phyloP scores from a whole-genome alignment of 1,140 invertebrate species.

The Bombyx mori region DNA sequence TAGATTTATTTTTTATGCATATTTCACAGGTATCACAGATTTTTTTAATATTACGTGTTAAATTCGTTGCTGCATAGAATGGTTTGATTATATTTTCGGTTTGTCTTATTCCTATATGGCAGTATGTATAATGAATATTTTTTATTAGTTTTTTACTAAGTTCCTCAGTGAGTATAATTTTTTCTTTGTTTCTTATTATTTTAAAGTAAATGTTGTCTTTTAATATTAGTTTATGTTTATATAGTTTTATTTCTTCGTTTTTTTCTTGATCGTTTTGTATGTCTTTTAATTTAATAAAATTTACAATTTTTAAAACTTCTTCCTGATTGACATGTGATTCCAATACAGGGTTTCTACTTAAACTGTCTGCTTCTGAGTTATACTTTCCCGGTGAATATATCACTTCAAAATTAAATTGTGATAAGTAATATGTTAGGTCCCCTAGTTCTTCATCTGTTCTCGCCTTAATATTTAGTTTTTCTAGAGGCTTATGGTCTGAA shows the following conservation, averaged over 20 bases:
- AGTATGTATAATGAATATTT: neutral
- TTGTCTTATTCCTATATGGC: neutral
- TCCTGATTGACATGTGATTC: neutral
- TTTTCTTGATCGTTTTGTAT: neutral
- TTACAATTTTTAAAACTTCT: neutral
- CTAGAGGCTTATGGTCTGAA: conserved; percentile 3
- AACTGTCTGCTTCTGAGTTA: neutral
- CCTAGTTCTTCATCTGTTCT: conserved; percentile 4
- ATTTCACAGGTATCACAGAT: neutral
- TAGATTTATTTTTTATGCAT: conserved; percentile 2
- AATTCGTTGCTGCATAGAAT: conserved; percentile 1
- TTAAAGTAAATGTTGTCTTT: conserved; percentile 2
- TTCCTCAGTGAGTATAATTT: neutral
- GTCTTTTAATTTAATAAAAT: neutral
- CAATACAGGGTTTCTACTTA: neutral
- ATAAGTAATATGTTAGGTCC: conserved; percentile 2
- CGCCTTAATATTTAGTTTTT: conserved; percentile 1
- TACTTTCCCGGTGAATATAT: neutral
- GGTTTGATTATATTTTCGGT: neutral
- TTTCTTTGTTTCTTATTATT: neutral
- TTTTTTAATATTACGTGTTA: neutral
- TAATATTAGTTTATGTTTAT: conserved; percentile 1
- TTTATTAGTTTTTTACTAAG: neutral
- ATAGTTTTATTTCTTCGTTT: neutral
- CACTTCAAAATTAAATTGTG: neutral